phyloP scores from a whole-genome alignment of 2,797 vertebrate species.

The Onychomys arenicola region DNA sequence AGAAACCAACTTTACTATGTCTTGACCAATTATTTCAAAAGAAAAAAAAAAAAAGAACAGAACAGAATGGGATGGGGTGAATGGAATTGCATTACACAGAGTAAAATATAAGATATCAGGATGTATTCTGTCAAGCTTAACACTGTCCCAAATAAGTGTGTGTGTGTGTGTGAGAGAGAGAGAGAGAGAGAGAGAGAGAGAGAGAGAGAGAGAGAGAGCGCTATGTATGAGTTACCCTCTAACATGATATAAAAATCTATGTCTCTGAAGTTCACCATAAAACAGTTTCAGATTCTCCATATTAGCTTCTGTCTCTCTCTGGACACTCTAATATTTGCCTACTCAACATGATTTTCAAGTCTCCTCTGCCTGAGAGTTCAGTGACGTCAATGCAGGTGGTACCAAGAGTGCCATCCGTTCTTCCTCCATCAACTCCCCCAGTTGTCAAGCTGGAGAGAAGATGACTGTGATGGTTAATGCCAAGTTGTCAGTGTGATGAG shows the following conservation, averaged over 20 bases:
- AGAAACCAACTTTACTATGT: background rate
- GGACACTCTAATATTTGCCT: background rate
- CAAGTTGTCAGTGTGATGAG: background rate
- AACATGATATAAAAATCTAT: background rate
- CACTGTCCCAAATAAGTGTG: background rate
- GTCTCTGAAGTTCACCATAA: background rate
- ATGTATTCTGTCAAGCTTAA: background rate
- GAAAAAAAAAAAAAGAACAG: background rate
- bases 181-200: no score
- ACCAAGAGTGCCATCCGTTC: background rate
- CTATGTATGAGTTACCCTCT: background rate
- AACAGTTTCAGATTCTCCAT: background rate
- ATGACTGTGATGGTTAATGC: background rate
- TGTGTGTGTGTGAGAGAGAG: background rate
- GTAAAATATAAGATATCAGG: constrained; percentile 8
- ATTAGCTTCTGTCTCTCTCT: background rate
- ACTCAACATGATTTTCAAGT: background rate
- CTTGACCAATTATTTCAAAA: constrained; percentile 27
- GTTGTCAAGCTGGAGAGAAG: background rate
- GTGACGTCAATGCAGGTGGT: background rate
- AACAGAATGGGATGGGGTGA: background rate
- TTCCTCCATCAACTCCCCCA: background rate
- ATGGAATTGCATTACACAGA: background rate
- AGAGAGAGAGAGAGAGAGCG: no score
- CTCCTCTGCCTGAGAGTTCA: background rate